These are phyloP conservation scores for Cremastinae sp. DNA, from an alignment of 2,888 invertebrate genomes.

Conservation along the genomic window DNA sequence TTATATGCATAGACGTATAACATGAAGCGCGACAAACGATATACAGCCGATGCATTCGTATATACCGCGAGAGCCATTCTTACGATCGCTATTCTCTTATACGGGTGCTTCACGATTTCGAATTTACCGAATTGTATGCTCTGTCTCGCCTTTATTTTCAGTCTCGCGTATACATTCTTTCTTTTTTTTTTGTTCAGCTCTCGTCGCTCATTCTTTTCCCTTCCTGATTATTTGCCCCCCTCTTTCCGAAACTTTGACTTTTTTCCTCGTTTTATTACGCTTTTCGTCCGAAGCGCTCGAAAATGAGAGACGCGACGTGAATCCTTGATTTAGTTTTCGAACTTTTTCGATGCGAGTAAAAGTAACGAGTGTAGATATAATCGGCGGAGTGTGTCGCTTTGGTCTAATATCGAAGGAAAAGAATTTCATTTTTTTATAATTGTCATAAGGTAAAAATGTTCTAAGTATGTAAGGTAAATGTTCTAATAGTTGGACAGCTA, in stretches of 20 bases:
- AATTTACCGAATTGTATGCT: constrained; percentile 41
- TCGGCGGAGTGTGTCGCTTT: neutral
- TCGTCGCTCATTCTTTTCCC: constrained; percentile 25
- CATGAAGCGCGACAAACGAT: constrained; percentile 55
- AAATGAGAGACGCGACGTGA: constrained; percentile 54
- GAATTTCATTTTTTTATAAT: neutral
- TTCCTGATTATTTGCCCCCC: constrained; percentile 10
- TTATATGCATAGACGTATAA: constrained; percentile 55
- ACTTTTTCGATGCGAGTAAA: constrained; percentile 18
- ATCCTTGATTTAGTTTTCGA: constrained; percentile 46
- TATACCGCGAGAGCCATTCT: constrained; percentile 41
- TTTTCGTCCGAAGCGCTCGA: constrained; percentile 46
- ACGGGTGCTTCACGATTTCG: constrained; percentile 60
- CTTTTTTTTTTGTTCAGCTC: constrained; percentile 22
- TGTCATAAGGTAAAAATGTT: too few relatives aligned
- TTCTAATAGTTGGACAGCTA: too few relatives aligned
- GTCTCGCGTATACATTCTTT: neutral
- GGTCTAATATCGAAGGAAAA: too few relatives aligned
- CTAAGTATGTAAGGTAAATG: too few relatives aligned
- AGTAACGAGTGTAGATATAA: constrained; percentile 4
- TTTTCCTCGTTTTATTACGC: constrained; percentile 45
- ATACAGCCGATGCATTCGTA: constrained; percentile 57
- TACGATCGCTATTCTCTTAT: constrained; percentile 47
- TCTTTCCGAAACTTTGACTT: neutral
- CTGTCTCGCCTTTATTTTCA: constrained; percentile 32